These are phyloP conservation scores for Champsocephalus esox DNA, from an alignment of 2,797 vertebrate species.

Conservation along the genomic window DNA sequence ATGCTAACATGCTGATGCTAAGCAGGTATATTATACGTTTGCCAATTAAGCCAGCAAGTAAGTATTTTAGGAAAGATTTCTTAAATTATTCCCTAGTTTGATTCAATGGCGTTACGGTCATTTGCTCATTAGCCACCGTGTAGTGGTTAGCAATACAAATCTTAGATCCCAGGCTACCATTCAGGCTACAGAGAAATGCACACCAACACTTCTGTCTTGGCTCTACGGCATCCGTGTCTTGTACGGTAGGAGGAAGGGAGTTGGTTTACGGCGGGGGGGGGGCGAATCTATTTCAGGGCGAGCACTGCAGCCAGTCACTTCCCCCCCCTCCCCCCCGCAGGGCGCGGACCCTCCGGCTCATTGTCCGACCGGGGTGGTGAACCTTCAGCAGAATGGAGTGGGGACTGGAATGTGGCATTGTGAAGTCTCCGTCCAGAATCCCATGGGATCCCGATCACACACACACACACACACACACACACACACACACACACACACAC, in stretches of 20 bases:
- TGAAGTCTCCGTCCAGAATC: constrained; percentile 55
- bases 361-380: constrained; percentile 75
- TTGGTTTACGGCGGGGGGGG: constrained; percentile 3
- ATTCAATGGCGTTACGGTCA: no score
- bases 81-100: not conserved
- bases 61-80: not conserved
- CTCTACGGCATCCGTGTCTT: constrained; percentile 8
- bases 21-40: not conserved
- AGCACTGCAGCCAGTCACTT: constrained; percentile 59
- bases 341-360: constrained; percentile 73
- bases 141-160: no score
- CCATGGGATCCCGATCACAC: constrained; percentile 54
- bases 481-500: constrained; percentile 9
- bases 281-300: constrained; percentile 72
- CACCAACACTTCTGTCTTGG: not conserved
- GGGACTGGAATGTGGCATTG: constrained; percentile 75
- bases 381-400: constrained; percentile 69
- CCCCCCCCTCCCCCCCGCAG: constrained; percentile 49
- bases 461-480: constrained; percentile 17
- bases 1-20: not conserved
- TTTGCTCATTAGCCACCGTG: no score
- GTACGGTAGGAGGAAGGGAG: constrained; percentile 29
- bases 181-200: not conserved
- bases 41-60: no score
- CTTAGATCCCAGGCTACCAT: no score